Evolutionary conservation across 2,113 vertebrate species (phyloP).

Genomic region (Vanacampus margaritifer): DNA sequence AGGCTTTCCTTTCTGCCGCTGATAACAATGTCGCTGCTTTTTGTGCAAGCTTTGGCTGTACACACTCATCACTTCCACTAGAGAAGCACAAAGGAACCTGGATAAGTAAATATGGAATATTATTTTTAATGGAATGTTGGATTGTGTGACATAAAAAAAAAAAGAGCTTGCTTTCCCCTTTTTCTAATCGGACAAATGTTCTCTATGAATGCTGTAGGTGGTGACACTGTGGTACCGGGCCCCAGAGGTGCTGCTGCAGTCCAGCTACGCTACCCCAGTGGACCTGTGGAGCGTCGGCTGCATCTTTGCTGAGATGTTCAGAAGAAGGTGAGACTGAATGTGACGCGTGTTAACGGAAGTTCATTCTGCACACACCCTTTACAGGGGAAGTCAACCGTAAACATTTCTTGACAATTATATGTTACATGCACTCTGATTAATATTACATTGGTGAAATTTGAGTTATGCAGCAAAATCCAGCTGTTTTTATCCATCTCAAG

Average conservation of each 20-base stretch:
- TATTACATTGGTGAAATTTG: no score
- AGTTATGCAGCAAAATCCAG: no score
- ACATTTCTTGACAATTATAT: no score
- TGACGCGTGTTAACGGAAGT: neutral
- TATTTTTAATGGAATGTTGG: neutral
- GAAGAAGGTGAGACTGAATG: slow-evolving; percentile 83
- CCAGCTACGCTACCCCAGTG: slow-evolving; percentile 95
- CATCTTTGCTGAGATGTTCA: slow-evolving; percentile 98
- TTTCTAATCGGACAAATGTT: neutral
- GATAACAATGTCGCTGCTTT: slow-evolving; percentile 65
- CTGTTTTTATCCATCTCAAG: no score
- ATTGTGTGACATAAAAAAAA: slow-evolving; percentile 25
- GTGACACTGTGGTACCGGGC: slow-evolving; percentile 98
- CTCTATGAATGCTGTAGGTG: slow-evolving; percentile 72
- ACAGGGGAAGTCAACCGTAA: no score
- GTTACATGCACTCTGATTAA: no score
- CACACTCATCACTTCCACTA: slow-evolving; percentile 29
- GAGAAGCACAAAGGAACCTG: slow-evolving; percentile 21
- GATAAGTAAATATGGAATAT: neutral
- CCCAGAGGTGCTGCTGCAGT: slow-evolving; percentile 95
- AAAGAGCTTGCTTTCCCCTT: neutral
- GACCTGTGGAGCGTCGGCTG: slow-evolving; percentile 98
- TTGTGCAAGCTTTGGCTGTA: slow-evolving; percentile 46
- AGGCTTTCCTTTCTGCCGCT: slow-evolving; percentile 71
- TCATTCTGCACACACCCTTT: no score